Evolutionary conservation across 35 echinoderm and acorn worm genomes (phyloP), one percentile per base, ranked within the genome.

Genomic region (Stichopus chloronotus): DNA sequence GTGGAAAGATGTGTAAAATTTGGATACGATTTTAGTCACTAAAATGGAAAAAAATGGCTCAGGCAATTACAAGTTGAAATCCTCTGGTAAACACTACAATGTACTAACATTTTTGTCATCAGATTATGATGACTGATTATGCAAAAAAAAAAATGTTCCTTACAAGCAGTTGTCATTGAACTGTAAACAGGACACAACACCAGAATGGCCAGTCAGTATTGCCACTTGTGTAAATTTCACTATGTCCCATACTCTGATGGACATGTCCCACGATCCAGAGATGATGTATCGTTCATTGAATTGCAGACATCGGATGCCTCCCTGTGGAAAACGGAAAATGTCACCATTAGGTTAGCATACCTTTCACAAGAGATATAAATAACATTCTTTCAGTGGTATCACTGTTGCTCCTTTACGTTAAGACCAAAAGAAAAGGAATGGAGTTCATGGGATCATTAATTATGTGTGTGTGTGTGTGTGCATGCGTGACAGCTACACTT

Each of bases 241-340:
- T n/a, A 96, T 94, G 57, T 98, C 97, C 97, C 97, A 98, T 0
- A 98, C 93, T 79, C 94, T 96, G 21, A 98, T 55, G 6, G 97
- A 94, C 93, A 94, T 96, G 59, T 98, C 97, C 97, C 97, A 98
- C 7, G 97, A 98, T n/a, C 97, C 97, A 61, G 95, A 96, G 9
- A 96, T 54, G 56, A 98, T 98, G 72, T 91, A 91, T 5, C 59
- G 77, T 52, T 94, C 93, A 78, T 94, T 94, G 92, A 98, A 95
- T 93, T 96, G 95, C 16, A 98, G 90, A 83, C 97, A 98, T 53
- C 97, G 72, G 5, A 98, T 93, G 60, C 97, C 97, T 74, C 97
- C 97, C 97, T 98, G 85, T 21, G 52, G 59, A 82, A 72, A 87
- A 89, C 11, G 69, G 69, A 13, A 16, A 72, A 16, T 13, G 69